A percentile compares a stretch with the other conserved stretches of the same genome.
phyloP scores from a whole-genome alignment of 2,797 vertebrate species.

The Borostomias antarcticus region DNA sequence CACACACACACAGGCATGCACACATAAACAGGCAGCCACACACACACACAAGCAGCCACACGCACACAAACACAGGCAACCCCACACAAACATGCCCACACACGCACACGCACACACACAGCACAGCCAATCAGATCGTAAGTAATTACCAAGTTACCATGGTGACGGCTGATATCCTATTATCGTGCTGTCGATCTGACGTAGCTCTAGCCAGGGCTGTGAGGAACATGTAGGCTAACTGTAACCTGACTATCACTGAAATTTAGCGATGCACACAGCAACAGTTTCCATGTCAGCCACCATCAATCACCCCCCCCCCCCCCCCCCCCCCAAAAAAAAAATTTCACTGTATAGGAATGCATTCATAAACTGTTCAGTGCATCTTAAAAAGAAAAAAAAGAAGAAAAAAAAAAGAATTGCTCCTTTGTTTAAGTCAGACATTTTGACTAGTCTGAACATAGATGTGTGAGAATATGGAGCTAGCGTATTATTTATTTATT shows the following conservation, averaged over 20 bases:
- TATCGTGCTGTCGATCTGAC: constrained; percentile 66
- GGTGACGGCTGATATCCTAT: constrained; percentile 64
- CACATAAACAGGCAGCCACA: neutral
- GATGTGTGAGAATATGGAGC: too few relatives aligned
- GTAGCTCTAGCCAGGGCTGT: constrained; percentile 69
- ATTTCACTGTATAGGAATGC: too few relatives aligned
- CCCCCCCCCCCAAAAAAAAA: too few relatives aligned
- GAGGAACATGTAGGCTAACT: constrained; percentile 4
- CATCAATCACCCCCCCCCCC: too few relatives aligned
- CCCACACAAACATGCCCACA: constrained; percentile 2
- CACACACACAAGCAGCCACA: neutral
- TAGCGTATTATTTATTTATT: too few relatives aligned
- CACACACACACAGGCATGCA: neutral
- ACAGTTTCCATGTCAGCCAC: too few relatives aligned
- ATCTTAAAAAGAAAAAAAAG: too few relatives aligned
- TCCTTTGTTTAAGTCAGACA: too few relatives aligned
- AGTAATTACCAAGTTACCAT: constrained; percentile 61
- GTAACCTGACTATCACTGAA: neutral
- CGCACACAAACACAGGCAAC: neutral
- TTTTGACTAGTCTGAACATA: too few relatives aligned
- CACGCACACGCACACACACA: constrained; percentile 10
- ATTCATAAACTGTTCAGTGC: too few relatives aligned
- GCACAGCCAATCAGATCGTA: constrained; percentile 57
- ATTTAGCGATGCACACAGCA: too few relatives aligned
- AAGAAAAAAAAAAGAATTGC: too few relatives aligned